Conservation (phyloP, 2,888 invertebrate species). For the Steinernema carpocapsae region DNA sequence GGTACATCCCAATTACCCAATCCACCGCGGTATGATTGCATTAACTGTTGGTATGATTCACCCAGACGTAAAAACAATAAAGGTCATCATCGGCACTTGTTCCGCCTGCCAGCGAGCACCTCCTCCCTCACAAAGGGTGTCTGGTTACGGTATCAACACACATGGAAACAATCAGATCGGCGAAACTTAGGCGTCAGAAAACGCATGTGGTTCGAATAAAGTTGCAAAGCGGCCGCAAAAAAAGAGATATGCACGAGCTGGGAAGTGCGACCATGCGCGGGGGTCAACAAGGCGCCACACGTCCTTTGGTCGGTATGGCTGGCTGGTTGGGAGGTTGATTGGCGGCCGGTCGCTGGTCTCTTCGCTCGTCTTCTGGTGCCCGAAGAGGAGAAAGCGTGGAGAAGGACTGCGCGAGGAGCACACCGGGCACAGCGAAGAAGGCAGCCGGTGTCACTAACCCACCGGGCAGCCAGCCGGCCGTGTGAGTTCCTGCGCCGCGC, state of each 20-base stretch:
- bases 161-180: neutral
- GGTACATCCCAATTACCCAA: conserved; percentile 33
- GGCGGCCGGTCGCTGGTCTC: too few species aligned
- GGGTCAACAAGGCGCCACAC: conserved; percentile 24
- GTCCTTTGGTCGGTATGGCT: conserved; percentile 28
- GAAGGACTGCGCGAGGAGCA: conserved; percentile 3
- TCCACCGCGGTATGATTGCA: conserved; percentile 26
- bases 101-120: neutral
- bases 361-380: neutral
- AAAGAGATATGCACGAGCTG: neutral
- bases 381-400: conserved; percentile 28
- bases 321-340: too few species aligned
- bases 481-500: neutral
- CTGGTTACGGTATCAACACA: neutral
- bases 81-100: neutral
- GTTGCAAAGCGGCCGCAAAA: conserved; percentile 27
- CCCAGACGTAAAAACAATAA: conserved; percentile 16
- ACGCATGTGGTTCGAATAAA: neutral
- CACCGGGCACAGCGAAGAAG: neutral
- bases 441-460: neutral
- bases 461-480: neutral
- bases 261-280: conserved; percentile 3
- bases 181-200: neutral
- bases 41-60: conserved; percentile 24
- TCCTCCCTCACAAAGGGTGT: neutral